phyloP scores from a whole-genome alignment of 2,888 invertebrate species.

The Amphipyra berbera region DNA sequence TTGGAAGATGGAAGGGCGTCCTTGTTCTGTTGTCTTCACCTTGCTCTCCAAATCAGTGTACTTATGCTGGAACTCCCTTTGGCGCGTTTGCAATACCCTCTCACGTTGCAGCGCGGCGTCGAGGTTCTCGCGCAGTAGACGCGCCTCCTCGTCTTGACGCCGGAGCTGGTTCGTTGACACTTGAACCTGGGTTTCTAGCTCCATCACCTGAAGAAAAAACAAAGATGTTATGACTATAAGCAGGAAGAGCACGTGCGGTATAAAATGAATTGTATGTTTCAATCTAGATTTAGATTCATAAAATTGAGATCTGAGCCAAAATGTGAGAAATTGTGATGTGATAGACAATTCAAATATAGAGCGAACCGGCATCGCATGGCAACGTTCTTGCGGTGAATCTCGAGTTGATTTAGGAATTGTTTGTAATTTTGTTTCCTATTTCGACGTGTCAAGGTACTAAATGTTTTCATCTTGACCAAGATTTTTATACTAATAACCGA shows the following conservation, averaged over 20 bases:
- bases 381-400: too few relatives aligned
- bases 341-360: too few relatives aligned
- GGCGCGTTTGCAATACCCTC: conserved; percentile 93
- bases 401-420: too few relatives aligned
- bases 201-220: conserved; percentile 93
- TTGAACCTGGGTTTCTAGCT: conserved; percentile 98
- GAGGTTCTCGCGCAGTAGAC: conserved; percentile 94
- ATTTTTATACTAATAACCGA: too few relatives aligned
- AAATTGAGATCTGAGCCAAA: too few relatives aligned
- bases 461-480: too few relatives aligned
- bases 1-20: not conserved
- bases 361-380: too few relatives aligned
- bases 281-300: not conserved
- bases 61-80: conserved; percentile 95
- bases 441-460: too few relatives aligned
- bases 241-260: too few relatives aligned
- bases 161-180: conserved; percentile 96
- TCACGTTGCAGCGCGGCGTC: conserved; percentile 93
- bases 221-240: too few relatives aligned
- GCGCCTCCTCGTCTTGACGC: conserved; percentile 98
- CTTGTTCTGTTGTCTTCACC: conserved; percentile 58
- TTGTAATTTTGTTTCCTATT: too few relatives aligned
- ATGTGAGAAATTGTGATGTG: too few relatives aligned
- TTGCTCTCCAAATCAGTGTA: conserved; percentile 91
- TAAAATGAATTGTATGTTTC: not conserved